These are phyloP conservation scores for Lineus longissimus DNA, from an alignment of 1,140 invertebrate species.

Conservation along the genomic window DNA sequence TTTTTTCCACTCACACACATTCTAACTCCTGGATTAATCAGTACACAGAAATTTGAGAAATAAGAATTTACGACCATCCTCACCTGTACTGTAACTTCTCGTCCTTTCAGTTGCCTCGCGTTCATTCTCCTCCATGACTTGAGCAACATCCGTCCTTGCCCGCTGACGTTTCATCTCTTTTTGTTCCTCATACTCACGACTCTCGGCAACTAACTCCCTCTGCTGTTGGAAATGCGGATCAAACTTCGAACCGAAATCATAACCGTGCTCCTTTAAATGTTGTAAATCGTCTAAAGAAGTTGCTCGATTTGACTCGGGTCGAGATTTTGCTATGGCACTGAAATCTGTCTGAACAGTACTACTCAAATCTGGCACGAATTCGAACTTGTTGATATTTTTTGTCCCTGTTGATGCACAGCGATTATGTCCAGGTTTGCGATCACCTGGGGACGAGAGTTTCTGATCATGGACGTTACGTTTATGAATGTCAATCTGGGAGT, in stretches of 20 bases:
- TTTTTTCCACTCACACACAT: too few relatives aligned
- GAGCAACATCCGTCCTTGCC: neutral
- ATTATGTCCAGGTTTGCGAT: neutral
- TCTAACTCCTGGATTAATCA: too few relatives aligned
- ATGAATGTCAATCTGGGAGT: neutral
- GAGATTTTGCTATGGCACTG: conserved; percentile 14
- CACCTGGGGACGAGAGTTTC: conserved; percentile 6
- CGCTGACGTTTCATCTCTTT: conserved; percentile 9
- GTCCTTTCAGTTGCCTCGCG: conserved; percentile 19
- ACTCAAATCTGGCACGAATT: conserved; percentile 36
- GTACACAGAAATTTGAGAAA: too few relatives aligned
- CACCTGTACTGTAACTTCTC: conserved; percentile 43
- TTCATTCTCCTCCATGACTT: neutral
- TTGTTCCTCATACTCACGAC: conserved; percentile 14
- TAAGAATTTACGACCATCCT: too few relatives aligned
- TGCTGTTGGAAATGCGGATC: conserved; percentile 43
- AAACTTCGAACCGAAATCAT: conserved; percentile 45
- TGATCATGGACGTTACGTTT: conserved; percentile 4
- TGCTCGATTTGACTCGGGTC: conserved; percentile 10
- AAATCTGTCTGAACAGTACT: conserved; percentile 43
- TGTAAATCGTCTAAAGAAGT: neutral
- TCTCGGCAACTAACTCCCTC: conserved; percentile 23
- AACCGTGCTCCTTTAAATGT: conserved; percentile 21
- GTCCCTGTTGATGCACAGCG: neutral
- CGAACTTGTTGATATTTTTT: conserved; percentile 17